Evolutionary conservation across 1,140 invertebrate species (phyloP).

Genomic region (Philotrypesis tridentata): DNA sequence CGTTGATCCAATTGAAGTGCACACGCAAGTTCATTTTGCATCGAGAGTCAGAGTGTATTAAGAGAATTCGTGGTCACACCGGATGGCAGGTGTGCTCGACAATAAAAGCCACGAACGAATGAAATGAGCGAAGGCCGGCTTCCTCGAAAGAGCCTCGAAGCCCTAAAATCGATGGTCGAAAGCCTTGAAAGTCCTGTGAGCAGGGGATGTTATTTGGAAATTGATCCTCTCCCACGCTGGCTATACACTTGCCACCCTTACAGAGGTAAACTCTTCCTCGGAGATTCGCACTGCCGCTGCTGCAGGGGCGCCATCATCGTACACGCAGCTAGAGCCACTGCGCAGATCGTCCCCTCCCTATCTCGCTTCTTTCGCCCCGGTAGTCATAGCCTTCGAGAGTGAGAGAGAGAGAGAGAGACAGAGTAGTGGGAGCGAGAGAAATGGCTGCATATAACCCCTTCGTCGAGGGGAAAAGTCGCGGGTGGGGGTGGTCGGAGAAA

Average conservation of each 20-base stretch:
- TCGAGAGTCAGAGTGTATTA: too few species aligned
- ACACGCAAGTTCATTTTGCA: too few species aligned
- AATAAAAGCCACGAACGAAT: too few species aligned
- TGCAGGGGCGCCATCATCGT: conserved; percentile 66
- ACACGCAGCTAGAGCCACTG: conserved; percentile 69
- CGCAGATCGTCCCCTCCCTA: conserved; percentile 60
- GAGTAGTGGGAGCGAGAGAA: neutral
- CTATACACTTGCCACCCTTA: neutral
- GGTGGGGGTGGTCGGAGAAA: conserved; percentile 53
- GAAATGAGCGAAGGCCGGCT: neutral
- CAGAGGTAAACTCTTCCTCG: neutral
- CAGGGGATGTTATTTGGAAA: conserved; percentile 69
- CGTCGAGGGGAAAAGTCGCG: conserved; percentile 71
- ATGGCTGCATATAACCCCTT: conserved; percentile 62
- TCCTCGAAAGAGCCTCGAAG: conserved; percentile 23
- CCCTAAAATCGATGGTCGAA: conserved; percentile 60
- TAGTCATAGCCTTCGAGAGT: neutral
- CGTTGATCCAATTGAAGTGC: too few species aligned
- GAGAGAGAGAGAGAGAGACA: neutral
- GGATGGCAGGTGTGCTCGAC: too few species aligned
- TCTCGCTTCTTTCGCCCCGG: conserved; percentile 54
- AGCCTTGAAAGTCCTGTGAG: conserved; percentile 68
- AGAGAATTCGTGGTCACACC: too few species aligned
- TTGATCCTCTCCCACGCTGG: conserved; percentile 63
- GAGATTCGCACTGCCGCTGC: neutral